These are phyloP conservation scores for Ditylenchus dipsaci DNA, from an alignment of 1,140 invertebrate genomes.

Conservation along the genomic window DNA sequence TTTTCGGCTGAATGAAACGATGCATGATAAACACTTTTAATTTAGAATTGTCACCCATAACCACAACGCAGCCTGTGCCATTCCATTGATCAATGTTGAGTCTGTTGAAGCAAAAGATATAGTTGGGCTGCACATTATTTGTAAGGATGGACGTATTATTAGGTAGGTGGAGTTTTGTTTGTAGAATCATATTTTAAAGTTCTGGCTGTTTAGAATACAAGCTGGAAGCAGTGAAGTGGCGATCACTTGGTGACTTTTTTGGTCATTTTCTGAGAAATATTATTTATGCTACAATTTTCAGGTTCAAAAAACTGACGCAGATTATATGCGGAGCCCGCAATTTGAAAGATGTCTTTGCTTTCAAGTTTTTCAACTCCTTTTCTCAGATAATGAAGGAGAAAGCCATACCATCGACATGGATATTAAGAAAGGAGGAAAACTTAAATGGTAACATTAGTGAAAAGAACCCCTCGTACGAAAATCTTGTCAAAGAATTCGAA, in stretches of 20 bases:
- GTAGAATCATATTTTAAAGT: conserved; percentile 9
- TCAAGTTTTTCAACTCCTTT: conserved; percentile 17
- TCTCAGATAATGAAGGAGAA: conserved; percentile 15
- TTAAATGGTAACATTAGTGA: background rate
- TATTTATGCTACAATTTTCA: background rate
- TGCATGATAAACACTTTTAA: conserved; percentile 33
- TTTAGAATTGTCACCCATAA: conserved; percentile 42
- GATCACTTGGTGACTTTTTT: conserved; percentile 18
- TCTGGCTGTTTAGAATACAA: conserved; percentile 9
- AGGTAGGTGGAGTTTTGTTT: conserved; percentile 17
- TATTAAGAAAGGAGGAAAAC: background rate
- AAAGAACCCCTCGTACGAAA: conserved; percentile 11
- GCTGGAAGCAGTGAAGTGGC: conserved; percentile 30
- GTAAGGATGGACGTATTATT: conserved; percentile 39
- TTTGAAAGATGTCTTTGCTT: conserved; percentile 37
- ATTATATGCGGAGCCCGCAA: conserved; percentile 30
- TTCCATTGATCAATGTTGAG: conserved; percentile 29
- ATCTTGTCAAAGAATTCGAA: conserved; percentile 31
- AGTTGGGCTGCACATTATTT: conserved; percentile 31
- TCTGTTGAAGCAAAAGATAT: conserved; percentile 32
- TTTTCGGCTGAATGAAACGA: no score
- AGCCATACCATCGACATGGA: conserved; percentile 12
- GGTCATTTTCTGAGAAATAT: no score
- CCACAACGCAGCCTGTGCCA: conserved; percentile 33
- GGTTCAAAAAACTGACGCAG: conserved; percentile 34